Percentiles rank a stretch among this genome's conserved stretches.
phyloP scores from a whole-genome alignment of 2,888 invertebrate genomes.

The Orthosia incerta region DNA sequence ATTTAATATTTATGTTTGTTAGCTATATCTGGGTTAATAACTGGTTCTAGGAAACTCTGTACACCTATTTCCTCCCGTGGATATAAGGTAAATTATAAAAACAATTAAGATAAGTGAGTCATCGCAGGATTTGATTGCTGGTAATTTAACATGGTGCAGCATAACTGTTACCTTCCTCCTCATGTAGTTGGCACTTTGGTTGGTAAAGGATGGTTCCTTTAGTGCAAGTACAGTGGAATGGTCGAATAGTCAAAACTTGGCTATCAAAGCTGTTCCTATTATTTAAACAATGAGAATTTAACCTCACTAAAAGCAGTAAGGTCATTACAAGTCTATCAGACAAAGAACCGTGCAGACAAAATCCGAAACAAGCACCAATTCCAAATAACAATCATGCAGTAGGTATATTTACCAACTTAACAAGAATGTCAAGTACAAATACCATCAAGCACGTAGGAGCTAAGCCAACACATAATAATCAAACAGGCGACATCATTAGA shows the following conservation, averaged over 20 bases:
- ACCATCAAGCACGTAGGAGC: slow-evolving; percentile 45
- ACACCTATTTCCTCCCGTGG: neutral
- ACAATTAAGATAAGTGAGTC: neutral
- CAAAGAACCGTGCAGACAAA: neutral
- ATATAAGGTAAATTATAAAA: neutral
- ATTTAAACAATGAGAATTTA: neutral
- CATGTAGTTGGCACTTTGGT: neutral
- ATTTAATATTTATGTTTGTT: slow-evolving; percentile 24
- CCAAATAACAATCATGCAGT: slow-evolving; percentile 14
- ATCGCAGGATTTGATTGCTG: neutral
- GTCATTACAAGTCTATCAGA: neutral
- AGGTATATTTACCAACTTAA: slow-evolving; percentile 18
- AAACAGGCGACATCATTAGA: slow-evolving; percentile 65
- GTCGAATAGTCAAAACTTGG: neutral
- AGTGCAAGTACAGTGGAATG: neutral
- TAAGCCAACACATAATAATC: slow-evolving; percentile 57
- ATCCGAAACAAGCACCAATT: neutral
- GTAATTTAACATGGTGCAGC: neutral
- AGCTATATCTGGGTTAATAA: slow-evolving; percentile 20
- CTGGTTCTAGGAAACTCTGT: neutral
- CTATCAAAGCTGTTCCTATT: neutral
- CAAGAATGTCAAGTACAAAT: slow-evolving; percentile 49
- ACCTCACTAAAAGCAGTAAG: neutral
- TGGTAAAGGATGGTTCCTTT: neutral
- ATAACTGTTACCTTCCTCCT: neutral